Conservation (phyloP, 2,113 vertebrate genomes). For the Fulica atra region DNA sequence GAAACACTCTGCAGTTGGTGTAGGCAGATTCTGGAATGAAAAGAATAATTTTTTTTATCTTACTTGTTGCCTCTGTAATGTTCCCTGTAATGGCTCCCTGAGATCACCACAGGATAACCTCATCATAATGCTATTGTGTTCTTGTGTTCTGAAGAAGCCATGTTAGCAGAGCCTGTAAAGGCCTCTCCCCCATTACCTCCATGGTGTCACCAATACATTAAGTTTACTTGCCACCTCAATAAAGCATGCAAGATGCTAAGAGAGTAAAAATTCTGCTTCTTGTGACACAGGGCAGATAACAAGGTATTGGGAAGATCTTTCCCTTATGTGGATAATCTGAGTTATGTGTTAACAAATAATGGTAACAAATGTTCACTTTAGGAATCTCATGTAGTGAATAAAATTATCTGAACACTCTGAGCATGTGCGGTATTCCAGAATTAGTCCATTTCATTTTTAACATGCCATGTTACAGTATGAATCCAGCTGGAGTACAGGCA, state of each 20-base stretch:
- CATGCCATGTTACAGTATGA: neutral
- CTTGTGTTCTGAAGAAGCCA: neutral
- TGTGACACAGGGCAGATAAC: neutral
- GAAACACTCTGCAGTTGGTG: neutral
- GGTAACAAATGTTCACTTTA: neutral
- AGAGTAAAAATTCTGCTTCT: neutral
- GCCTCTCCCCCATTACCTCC: neutral
- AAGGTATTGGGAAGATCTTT: neutral
- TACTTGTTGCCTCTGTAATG: neutral
- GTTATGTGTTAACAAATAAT: neutral
- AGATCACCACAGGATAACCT: neutral
- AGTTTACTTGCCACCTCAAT: neutral
- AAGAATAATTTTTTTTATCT: neutral
- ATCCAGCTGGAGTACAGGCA: neutral
- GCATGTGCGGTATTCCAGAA: neutral
- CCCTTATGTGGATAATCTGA: neutral
- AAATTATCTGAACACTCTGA: neutral
- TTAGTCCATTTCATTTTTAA: neutral
- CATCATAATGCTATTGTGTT: neutral
- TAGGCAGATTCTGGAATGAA: neutral
- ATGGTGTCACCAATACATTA: neutral
- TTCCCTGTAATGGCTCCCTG: neutral
- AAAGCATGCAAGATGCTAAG: neutral
- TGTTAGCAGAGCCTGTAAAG: neutral
- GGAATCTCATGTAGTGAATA: neutral